Evolutionary conservation across 2,113 vertebrate species (phyloP).

Genomic region (Tachysurus vachellii): DNA sequence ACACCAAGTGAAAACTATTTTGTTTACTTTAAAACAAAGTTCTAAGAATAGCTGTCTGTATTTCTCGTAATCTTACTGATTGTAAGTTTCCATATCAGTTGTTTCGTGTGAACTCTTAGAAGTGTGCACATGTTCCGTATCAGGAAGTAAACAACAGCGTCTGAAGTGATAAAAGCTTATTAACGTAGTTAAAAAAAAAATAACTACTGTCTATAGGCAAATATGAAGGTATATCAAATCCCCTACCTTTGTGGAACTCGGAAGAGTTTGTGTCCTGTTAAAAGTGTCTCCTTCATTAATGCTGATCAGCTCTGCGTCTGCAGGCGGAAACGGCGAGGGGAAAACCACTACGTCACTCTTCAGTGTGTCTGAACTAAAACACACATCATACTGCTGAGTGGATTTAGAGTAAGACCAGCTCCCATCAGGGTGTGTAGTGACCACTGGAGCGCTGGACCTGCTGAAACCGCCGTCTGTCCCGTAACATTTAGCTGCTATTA

Average conservation of each 20-base stretch:
- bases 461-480: neutral
- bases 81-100: neutral
- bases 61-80: neutral
- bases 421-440: constrained; percentile 52
- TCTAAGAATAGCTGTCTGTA: neutral
- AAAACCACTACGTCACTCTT: constrained; percentile 29
- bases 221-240: neutral
- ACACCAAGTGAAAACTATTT: neutral
- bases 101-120: neutral
- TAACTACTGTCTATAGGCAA: neutral
- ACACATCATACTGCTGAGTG: constrained; percentile 26
- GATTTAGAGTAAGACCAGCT: constrained; percentile 30
- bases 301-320: constrained; percentile 28
- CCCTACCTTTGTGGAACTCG: neutral
- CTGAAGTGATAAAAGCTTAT: neutral
- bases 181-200: neutral
- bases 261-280: constrained; percentile 49
- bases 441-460: constrained; percentile 40
- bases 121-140: neutral
- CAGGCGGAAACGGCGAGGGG: constrained; percentile 16
- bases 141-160: neutral
- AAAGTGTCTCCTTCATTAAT: constrained; percentile 40
- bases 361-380: constrained; percentile 31
- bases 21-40: neutral
- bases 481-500: constrained; percentile 41